Conservation (phyloP, 2,888 invertebrate genomes). For the Kuschelorhynchus macadamiae region DNA sequence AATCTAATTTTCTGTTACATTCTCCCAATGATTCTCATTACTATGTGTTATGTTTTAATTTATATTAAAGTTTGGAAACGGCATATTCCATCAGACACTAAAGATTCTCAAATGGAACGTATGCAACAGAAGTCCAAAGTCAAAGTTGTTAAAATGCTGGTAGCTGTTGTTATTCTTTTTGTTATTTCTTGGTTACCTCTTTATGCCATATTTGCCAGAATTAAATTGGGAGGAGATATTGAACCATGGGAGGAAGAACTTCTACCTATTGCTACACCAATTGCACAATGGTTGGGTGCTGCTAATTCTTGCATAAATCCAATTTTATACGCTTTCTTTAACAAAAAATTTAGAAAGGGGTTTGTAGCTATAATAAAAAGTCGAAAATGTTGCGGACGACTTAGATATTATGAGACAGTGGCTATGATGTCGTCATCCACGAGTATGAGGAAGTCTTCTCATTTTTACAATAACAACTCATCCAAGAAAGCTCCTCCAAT, state of each 20-base stretch:
- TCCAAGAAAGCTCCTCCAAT: conserved; percentile 68
- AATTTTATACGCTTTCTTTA: conserved; percentile 94
- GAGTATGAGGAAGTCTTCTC: conserved; percentile 87
- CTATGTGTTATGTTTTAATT: conserved; percentile 92
- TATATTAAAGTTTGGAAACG: conserved; percentile 91
- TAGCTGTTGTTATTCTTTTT: conserved; percentile 93
- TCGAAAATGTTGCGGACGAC: conserved; percentile 70
- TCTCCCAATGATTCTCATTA: conserved; percentile 90
- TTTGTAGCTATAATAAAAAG: conserved; percentile 91
- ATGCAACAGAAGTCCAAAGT: conserved; percentile 96
- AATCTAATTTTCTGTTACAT: conserved; percentile 93
- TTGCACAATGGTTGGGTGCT: conserved; percentile 93
- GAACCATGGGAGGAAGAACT: conserved; percentile 85
- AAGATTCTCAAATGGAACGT: conserved; percentile 91
- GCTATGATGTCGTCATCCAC: conserved; percentile 89
- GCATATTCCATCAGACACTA: conserved; percentile 91
- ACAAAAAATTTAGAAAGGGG: conserved; percentile 92
- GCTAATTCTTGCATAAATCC: conserved; percentile 97
- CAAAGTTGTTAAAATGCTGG: conserved; percentile 95
- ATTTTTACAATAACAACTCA: conserved; percentile 80
- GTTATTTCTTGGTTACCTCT: conserved; percentile 94
- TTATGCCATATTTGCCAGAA: conserved; percentile 89
- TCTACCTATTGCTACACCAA: conserved; percentile 84
- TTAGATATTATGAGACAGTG: conserved; percentile 84
- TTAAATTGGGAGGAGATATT: conserved; percentile 85